Evolutionary conservation across 2,797 vertebrate genomes (phyloP).

Genomic region (Protosalanx chinensis): DNA sequence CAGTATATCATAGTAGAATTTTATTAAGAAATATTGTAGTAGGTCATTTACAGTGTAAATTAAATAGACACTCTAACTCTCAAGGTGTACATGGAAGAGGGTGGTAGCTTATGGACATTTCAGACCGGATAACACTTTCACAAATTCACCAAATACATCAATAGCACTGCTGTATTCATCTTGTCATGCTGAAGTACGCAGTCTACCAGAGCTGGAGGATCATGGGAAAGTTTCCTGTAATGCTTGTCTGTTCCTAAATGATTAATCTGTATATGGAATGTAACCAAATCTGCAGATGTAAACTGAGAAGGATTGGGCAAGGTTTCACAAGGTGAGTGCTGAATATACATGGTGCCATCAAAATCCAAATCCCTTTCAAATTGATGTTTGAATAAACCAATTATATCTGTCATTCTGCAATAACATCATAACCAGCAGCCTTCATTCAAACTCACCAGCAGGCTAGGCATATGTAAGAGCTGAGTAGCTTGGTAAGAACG

Average conservation of each 20-base stretch:
- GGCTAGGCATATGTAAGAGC: constrained; percentile 52
- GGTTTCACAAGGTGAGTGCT: constrained; percentile 46
- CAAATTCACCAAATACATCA: neutral
- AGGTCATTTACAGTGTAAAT: constrained; percentile 32
- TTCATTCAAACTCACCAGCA: constrained; percentile 43
- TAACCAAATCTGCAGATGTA: constrained; percentile 49
- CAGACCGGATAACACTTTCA: neutral
- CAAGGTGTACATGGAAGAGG: neutral
- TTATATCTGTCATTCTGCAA: constrained; percentile 49
- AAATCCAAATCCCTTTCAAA: constrained; percentile 48
- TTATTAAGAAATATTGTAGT: too few species aligned
- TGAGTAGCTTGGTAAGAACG: constrained; percentile 32
- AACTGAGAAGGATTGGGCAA: constrained; percentile 46
- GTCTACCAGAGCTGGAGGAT: neutral
- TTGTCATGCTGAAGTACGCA: neutral
- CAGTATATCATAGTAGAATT: constrained; percentile 30
- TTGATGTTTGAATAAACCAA: constrained; percentile 51
- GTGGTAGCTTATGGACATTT: neutral
- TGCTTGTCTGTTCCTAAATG: constrained; percentile 30
- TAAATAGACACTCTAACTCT: constrained; percentile 20
- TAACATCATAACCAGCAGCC: constrained; percentile 46
- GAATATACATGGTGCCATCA: constrained; percentile 58
- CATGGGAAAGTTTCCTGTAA: constrained; percentile 3
- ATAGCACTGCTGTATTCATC: neutral
- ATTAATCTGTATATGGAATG: constrained; percentile 39